Evolutionary conservation across 2,888 invertebrate genomes (phyloP).

Genomic region (Rhagium mordax): DNA sequence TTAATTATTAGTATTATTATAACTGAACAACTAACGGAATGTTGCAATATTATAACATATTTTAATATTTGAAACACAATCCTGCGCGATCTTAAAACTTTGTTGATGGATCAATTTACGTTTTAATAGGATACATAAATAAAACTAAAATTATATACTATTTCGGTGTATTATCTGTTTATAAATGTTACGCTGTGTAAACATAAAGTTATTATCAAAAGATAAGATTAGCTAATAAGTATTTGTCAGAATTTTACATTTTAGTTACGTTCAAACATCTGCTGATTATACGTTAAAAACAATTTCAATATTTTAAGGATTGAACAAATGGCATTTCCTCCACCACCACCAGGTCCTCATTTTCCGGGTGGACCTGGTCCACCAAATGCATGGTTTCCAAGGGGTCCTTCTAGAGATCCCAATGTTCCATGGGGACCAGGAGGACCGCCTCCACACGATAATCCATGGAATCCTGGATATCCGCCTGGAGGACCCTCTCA

Average conservation of each 20-base stretch:
- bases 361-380: neutral
- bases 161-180: neutral
- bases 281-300: neutral
- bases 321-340: neutral
- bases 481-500: neutral
- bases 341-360: neutral
- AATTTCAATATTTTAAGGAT: neutral
- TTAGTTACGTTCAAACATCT: neutral
- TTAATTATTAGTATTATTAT: too few relatives aligned
- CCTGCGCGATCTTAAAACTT: too few relatives aligned
- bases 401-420: neutral
- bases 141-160: too few relatives aligned
- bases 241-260: neutral
- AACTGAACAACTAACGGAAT: too few relatives aligned
- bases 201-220: neutral
- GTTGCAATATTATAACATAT: too few relatives aligned
- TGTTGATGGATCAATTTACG: too few relatives aligned
- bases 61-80: too few relatives aligned
- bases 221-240: conserved; percentile 6
- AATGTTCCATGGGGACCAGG: neutral
- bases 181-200: neutral
- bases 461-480: neutral
- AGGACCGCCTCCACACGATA: neutral
- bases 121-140: too few relatives aligned
- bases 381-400: neutral